phyloP scores from a whole-genome alignment of 2,888 invertebrate species.

The Pelosia muscerda region DNA sequence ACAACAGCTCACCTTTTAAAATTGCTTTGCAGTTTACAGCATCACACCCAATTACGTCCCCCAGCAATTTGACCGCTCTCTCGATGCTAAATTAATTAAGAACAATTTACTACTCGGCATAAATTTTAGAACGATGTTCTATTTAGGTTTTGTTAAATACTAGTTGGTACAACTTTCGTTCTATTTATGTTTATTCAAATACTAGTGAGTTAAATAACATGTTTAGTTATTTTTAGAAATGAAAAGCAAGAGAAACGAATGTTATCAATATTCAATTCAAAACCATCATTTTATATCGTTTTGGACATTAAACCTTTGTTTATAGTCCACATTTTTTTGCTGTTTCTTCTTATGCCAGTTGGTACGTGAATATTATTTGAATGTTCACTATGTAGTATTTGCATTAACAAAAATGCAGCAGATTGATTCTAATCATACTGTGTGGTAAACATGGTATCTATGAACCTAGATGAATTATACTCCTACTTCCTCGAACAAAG shows the following conservation, averaged over 20 bases:
- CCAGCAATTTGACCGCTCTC: constrained; percentile 42
- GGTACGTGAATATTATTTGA: neutral
- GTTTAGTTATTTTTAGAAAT: neutral
- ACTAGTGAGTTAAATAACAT: too few species aligned
- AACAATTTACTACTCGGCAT: constrained; percentile 19
- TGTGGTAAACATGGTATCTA: neutral
- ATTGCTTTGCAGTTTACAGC: constrained; percentile 40
- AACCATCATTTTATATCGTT: neutral
- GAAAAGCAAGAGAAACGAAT: neutral
- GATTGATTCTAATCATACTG: neutral
- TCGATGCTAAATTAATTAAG: constrained; percentile 47
- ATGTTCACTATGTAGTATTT: neutral
- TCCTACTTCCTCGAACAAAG: neutral
- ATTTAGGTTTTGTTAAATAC: neutral
- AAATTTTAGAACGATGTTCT: constrained; percentile 19
- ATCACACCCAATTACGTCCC: constrained; percentile 56
- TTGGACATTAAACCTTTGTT: too few species aligned
- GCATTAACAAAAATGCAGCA: neutral
- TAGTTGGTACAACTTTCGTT: neutral
- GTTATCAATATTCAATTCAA: neutral
- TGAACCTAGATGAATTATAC: neutral
- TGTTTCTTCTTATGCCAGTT: neutral
- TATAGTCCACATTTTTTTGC: too few species aligned
- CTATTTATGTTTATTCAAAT: too few species aligned
- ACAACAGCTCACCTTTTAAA: constrained; percentile 25